Evolutionary conservation across 2,113 vertebrate genomes (phyloP).

Genomic region (Galemys pyrenaicus): DNA sequence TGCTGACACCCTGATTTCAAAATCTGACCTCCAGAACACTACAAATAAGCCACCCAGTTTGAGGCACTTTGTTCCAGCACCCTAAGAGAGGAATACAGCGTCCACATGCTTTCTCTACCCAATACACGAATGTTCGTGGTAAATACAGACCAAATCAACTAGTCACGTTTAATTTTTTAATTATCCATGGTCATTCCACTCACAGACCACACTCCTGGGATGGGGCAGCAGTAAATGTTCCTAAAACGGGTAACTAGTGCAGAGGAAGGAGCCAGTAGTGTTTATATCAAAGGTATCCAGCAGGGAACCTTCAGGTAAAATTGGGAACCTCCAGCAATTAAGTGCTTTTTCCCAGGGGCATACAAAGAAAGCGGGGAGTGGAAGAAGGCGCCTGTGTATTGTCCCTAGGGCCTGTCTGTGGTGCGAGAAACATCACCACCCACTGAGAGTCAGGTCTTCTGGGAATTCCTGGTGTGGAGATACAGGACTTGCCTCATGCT

Average conservation of each 20-base stretch:
- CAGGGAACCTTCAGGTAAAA: not conserved
- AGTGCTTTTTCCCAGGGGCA: not conserved
- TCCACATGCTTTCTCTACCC: not conserved
- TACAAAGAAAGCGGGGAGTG: not conserved
- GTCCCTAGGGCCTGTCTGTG: not conserved
- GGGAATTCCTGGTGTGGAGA: not conserved
- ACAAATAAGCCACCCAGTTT: not conserved
- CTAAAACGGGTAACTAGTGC: not conserved
- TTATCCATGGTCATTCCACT: not conserved
- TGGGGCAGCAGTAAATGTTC: not conserved
- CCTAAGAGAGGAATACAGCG: not conserved
- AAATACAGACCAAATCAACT: not conserved
- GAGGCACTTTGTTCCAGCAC: not conserved
- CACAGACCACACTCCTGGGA: not conserved
- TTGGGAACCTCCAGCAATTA: not conserved
- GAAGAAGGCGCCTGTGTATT: not conserved
- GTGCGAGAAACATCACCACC: not conserved
- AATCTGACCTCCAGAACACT: not conserved
- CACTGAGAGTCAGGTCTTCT: not conserved
- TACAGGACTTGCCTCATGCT: not conserved
- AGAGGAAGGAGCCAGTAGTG: not conserved
- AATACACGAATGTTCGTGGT: not conserved
- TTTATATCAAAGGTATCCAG: not conserved
- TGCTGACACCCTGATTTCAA: not conserved
- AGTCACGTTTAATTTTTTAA: not conserved